Evolutionary conservation across 2,888 invertebrate genomes (phyloP), one percentile per base, ranked within the genome.

Genomic region (Bursaphelenchus okinawaensis): DNA sequence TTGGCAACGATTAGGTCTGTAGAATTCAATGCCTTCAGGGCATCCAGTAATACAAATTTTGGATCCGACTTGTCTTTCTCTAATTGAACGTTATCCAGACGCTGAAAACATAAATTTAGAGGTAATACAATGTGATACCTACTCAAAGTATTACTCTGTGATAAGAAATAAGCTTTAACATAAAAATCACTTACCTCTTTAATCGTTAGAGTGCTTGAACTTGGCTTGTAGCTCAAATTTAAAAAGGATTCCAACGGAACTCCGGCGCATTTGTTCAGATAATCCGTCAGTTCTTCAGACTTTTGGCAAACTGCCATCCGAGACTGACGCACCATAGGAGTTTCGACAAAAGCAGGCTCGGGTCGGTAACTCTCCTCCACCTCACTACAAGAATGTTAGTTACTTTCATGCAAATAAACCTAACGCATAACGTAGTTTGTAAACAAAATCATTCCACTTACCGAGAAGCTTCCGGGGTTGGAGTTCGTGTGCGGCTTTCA

Each of bases 171-270:
- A n/a, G n/a, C n/a, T n/a, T n/a, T n/a, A n/a, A n/a, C n/a, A n/a
- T 54, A 19, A 24, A 4, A 24, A 26, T 12, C 54, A 24, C 60
- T 1, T 22, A 59, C 52, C 6, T n/a, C 19, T 19, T 52, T 50
- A 16, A 52, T 59, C 23, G 27, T 27, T 8, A 56, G 8, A 9
- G 24, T 56, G n/a, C 57, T 31, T 31, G 29, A n/a, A 7, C 29
- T 8, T 7, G 31, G 57, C 24, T 27, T 27, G 4, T 51, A 51
- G 52, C 50, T 59, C 60, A 59, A 6, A 1, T 59, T 59, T 8
- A 59, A 24, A 9, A 59, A 4, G n/a, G 60, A 59, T 50, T 59
- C 60, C 60, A 59, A 6, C 50, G 60, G 60, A 4, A 59, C 50
- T 1, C 50, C 31, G 50, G 60, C 60, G 40, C 40, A 4, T 40